phyloP scores from a whole-genome alignment of 2,888 invertebrate species.

The Cecidostiba fungosa region DNA sequence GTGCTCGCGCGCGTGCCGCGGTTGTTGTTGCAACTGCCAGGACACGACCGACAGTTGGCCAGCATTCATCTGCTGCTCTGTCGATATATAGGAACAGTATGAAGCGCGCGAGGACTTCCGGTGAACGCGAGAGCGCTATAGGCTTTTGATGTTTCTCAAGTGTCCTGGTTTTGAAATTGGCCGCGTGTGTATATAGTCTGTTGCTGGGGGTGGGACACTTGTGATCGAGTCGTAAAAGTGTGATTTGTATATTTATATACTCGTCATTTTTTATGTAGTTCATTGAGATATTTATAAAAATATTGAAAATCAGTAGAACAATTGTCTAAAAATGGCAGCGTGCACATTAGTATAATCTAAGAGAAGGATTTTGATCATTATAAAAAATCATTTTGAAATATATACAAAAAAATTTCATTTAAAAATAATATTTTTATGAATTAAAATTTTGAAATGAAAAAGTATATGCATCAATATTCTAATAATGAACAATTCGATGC shows the following conservation, averaged over 20 bases:
- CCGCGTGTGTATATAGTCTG: neutral
- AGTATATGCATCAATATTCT: no score
- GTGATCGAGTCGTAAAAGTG: neutral
- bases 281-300: no score
- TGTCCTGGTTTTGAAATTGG: neutral
- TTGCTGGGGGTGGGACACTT: neutral
- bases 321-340: no score
- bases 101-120: constrained; percentile 40
- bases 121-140: neutral
- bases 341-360: no score
- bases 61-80: constrained; percentile 66
- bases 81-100: neutral
- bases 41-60: constrained; percentile 62
- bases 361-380: no score
- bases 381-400: no score
- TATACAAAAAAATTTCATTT: no score
- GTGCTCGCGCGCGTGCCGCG: constrained; percentile 69
- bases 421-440: no score
- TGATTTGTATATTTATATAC: neutral
- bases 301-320: no score
- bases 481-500: no score
- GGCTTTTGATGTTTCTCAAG: neutral
- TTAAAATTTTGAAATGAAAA: no score
- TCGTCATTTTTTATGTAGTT: no score
- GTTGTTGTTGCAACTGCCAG: constrained; percentile 73